Evolutionary conservation across 1,140 invertebrate genomes (phyloP).

Genomic region (Proales similis): DNA sequence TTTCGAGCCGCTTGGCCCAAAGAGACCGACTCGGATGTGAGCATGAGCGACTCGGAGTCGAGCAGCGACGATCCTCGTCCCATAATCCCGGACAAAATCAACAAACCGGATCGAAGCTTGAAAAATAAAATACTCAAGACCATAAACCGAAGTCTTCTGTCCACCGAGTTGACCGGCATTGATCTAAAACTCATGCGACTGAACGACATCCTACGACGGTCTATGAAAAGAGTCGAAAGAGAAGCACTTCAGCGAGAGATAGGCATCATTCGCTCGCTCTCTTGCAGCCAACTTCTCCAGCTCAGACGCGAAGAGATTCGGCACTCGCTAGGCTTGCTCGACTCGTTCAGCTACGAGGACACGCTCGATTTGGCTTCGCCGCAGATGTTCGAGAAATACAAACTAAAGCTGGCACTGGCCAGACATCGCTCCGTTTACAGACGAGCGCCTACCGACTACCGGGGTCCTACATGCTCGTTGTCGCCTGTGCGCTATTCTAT

Average conservation of each 20-base stretch:
- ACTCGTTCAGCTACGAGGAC: conserved; percentile 6
- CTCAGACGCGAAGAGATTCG: conserved; percentile 33
- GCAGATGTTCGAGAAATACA: conserved; percentile 26
- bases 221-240: conserved; percentile 12
- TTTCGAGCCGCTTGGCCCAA: no score
- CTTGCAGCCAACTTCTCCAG: conserved; percentile 13
- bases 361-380: conserved; percentile 14
- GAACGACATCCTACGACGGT: not conserved
- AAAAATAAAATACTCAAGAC: conserved; percentile 31
- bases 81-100: conserved; percentile 31
- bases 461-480: not conserved
- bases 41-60: conserved; percentile 22
- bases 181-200: conserved; percentile 20
- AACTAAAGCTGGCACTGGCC: conserved; percentile 16
- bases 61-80: conserved; percentile 30
- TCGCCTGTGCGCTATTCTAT: not conserved
- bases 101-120: conserved; percentile 14
- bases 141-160: conserved; percentile 16
- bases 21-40: conserved; percentile 1
- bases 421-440: not conserved
- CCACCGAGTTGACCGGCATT: conserved; percentile 20
- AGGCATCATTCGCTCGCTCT: conserved; percentile 30
- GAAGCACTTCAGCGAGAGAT: conserved; percentile 17
- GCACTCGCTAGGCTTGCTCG: not conserved
- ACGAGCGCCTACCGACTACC: not conserved